Base-by-base conservation (phyloP, 2,113 vertebrate genomes). In the Nibea albiflora region DNA sequence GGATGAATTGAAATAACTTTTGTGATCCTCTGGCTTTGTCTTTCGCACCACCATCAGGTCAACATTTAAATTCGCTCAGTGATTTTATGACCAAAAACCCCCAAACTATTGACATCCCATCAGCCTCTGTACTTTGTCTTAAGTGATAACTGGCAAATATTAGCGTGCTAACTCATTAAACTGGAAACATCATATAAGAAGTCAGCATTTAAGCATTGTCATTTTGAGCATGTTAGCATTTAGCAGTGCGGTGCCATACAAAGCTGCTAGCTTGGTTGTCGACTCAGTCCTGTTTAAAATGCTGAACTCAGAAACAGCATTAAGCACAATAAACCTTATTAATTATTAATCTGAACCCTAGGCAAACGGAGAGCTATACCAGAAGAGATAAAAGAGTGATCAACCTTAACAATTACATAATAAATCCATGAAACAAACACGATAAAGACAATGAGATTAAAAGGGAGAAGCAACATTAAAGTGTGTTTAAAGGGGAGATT, bases 401-500 rank as follows among this genome's bases (percentile, higher is more conserved):
- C 61, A 78, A 7, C n/a, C 20, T n/a, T 11, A 67, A 58, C 15
- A 44, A 46, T 19, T 16, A 58, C 35, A 42, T 50, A 26, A 44
- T 65, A 44, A 52, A 70, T 70, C 47, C 11, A 12, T 26, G 26
- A 2, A 35, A 54, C 44, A 68, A 66, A 73, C 26, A 49, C 3
- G 22, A 12, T 24, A 56, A 11, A 49, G 24, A 22, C 7, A 3
- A 28, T 4, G 35, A 46, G 54, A 68, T 68, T 50, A 58, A 31
- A 75, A 22, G 53, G 2, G n/a, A 63, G 35, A 11, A 1, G 28
- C 54, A 31, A 31, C 44, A 24, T 53, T 44, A 61, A 68, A 57
- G 24, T 14, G 4, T 73, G n/a, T 53, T 39, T 22, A 63, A 53
- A 52, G 57, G 49, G 46, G 57, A 52, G 58, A 15, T 80, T 73